Percentiles rank a stretch among this genome's conserved stretches.
These are phyloP conservation scores for Tortrix viridana DNA, from an alignment of 2,888 invertebrate species.

Conservation along the genomic window DNA sequence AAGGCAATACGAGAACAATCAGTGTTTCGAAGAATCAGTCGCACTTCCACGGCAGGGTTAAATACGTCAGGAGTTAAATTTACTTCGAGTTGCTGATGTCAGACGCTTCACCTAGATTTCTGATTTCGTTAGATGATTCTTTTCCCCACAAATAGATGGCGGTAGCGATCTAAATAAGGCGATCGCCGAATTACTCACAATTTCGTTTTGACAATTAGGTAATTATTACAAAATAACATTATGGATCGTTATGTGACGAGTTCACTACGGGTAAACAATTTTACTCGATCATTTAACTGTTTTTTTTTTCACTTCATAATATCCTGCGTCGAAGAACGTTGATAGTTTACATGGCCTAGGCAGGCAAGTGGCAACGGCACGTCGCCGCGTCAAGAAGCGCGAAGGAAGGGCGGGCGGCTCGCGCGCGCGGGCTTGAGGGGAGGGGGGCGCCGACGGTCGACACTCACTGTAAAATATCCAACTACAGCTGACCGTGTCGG, in stretches of 20 bases:
- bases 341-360: slow-evolving; percentile 29
- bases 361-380: slow-evolving; percentile 45
- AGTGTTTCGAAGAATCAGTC: slow-evolving; percentile 61
- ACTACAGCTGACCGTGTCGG: slow-evolving; percentile 88
- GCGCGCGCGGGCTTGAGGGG: slow-evolving; percentile 43
- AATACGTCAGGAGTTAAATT: slow-evolving; percentile 81
- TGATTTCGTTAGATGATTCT: slow-evolving; percentile 65
- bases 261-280: slow-evolving; percentile 10
- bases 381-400: slow-evolving; percentile 44
- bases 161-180: slow-evolving; percentile 60
- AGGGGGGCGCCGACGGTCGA: slow-evolving; percentile 47
- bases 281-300: background rate
- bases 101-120: slow-evolving; percentile 81
- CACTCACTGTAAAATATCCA: slow-evolving; percentile 91
- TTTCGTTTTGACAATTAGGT: background rate
- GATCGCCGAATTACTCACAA: slow-evolving; percentile 8
- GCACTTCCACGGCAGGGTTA: slow-evolving; percentile 50
- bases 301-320: background rate
- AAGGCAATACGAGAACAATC: slow-evolving; percentile 60
- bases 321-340: slow-evolving; percentile 1
- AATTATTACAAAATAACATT: slow-evolving; percentile 10
- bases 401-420: slow-evolving; percentile 48
- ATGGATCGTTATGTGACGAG: background rate
- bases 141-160: slow-evolving; percentile 72
- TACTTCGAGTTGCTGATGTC: slow-evolving; percentile 79